Percentiles rank a stretch among this genome's conserved stretches.
phyloP scores from a whole-genome alignment of 1,140 invertebrate genomes.

The Hypothenemus hampei region DNA sequence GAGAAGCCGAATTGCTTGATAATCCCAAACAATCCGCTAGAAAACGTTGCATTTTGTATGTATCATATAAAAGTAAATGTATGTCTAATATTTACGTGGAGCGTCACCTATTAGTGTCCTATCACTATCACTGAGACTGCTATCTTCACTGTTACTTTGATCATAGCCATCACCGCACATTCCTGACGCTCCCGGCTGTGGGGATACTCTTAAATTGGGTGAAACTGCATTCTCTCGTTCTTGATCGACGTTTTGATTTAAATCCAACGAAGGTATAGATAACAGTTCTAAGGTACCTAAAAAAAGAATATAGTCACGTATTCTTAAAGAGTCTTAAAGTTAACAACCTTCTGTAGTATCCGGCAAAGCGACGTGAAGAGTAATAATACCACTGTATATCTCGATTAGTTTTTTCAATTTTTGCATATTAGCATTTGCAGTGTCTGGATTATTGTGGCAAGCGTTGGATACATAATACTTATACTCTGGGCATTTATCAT shows the following conservation, averaged over 20 bases:
- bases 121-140: conserved; percentile 72
- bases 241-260: conserved; percentile 37
- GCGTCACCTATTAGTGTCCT: conserved; percentile 61
- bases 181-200: conserved; percentile 33
- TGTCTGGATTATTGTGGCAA: conserved; percentile 39
- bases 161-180: conserved; percentile 43
- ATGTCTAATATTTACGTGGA: conserved; percentile 44
- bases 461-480: conserved; percentile 49
- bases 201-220: conserved; percentile 35
- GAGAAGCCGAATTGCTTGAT: conserved; percentile 38
- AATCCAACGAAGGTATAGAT: conserved; percentile 51
- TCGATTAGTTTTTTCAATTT: conserved; percentile 50
- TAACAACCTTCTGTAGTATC: conserved; percentile 51
- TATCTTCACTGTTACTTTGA: conserved; percentile 73
- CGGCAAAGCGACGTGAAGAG: conserved; percentile 57
- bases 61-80: not conserved
- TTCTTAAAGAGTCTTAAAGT: not conserved
- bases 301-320: not conserved
- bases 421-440: conserved; percentile 36
- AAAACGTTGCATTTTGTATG: not conserved
- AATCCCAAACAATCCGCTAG: conserved; percentile 36
- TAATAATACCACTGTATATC: conserved; percentile 55
- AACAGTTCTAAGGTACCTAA: conserved; percentile 51
- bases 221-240: conserved; percentile 28
- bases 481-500: conserved; percentile 41